Evolutionary conservation across 1,140 invertebrate genomes (phyloP), one percentile per base, ranked within the genome.

Genomic region (Drosophila punjabiensis): DNA sequence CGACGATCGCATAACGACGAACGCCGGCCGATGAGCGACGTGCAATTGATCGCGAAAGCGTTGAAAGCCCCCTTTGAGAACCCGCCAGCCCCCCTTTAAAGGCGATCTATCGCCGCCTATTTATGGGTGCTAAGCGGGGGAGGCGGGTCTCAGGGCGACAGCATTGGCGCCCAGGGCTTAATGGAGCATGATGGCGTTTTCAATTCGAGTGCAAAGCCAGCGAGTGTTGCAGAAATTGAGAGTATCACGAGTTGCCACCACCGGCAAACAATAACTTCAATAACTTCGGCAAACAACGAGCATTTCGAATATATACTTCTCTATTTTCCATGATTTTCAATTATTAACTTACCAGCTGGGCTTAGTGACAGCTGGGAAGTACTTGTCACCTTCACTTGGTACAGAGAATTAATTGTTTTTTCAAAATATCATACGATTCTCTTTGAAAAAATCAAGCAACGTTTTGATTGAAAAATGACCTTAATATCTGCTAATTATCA

Each of bases 21-120:
- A 35, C 37, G 58, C 24, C 32, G 58, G 28, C 24, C 37, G 65
- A 47, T 30, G 62, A 70, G 53, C 85, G 85, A 88, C 85, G 85
- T 88, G 85, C 85, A 89, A 66, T 81, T 79, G 85, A 79, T 88
- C 85, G 85, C 85, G 85, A 79, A 84, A 69, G 55, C 84, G 63
- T 66, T 75, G 50, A 48, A 33, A 37, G 35, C 13, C 28, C 47
- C 47, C 18, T 28, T 4, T 7, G 8, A n/a, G 28, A 30, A n/a
- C 32, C 52, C 33, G 4, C 53, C 53, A 14, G 5, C 18, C 28
- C 30, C n/a, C 39, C 45, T 20, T 39, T 60, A 41, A 52, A 50
- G 20, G 39, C 62, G 58, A 52, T 74, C 52, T 43, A 47, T 63
- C 39, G 41, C 30, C 48, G 24, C 33, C n/a, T 66, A 33, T 69